Conservation (phyloP, 2,888 invertebrate genomes). For the Campoplex capitator region DNA sequence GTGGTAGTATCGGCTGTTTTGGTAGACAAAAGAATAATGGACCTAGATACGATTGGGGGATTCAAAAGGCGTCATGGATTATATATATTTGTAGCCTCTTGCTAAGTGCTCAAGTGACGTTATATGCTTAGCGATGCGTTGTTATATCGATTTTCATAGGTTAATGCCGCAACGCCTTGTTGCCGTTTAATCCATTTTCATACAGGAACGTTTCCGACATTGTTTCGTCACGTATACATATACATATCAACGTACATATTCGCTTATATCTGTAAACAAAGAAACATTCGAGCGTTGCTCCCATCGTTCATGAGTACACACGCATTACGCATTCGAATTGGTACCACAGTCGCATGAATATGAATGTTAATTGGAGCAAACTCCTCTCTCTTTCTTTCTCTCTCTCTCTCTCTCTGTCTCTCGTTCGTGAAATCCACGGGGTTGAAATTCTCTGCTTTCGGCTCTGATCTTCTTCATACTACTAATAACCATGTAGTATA, state of each 20-base stretch:
- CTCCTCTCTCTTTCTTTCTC: not conserved
- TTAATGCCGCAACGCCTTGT: slow-evolving; percentile 56
- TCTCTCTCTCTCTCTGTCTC: slow-evolving; percentile 30
- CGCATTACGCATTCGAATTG: slow-evolving; percentile 78
- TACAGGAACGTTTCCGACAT: slow-evolving; percentile 47
- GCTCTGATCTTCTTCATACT: slow-evolving; percentile 59
- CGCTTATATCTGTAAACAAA: slow-evolving; percentile 2
- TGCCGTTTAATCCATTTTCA: slow-evolving; percentile 56
- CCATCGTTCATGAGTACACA: slow-evolving; percentile 70
- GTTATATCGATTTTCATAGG: slow-evolving; percentile 23
- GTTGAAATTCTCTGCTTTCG: slow-evolving; percentile 72
- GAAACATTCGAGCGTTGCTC: slow-evolving; percentile 61
- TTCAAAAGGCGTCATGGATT: not conserved
- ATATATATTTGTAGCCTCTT: not conserved
- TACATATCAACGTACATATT: not conserved
- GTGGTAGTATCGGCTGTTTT: not conserved
- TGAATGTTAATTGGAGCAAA: slow-evolving; percentile 73
- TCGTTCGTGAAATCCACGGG: slow-evolving; percentile 70
- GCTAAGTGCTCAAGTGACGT: not conserved
- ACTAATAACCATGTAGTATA: slow-evolving; percentile 30
- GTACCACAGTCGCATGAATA: slow-evolving; percentile 73
- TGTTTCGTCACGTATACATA: slow-evolving; percentile 48
- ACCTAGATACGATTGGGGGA: not conserved
- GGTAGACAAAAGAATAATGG: slow-evolving; percentile 5
- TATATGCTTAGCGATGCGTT: not conserved